Evolutionary conservation across 2,797 vertebrate genomes (phyloP).

Genomic region (Rousettus madagascariensis): DNA sequence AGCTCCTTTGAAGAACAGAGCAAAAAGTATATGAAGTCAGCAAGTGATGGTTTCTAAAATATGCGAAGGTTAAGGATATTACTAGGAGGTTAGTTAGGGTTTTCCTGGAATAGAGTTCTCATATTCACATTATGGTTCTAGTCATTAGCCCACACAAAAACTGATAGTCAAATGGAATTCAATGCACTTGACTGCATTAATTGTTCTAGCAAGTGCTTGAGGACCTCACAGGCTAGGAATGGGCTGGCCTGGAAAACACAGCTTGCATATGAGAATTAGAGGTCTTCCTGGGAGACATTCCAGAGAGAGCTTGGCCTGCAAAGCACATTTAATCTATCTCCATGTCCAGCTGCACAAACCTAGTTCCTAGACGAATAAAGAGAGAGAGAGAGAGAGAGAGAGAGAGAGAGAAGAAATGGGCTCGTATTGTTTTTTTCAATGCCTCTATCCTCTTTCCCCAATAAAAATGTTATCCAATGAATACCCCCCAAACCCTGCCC

Average conservation of each 20-base stretch:
- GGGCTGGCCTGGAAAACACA: neutral
- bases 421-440: neutral
- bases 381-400: neutral
- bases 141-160: neutral
- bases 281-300: neutral
- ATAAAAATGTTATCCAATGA: neutral
- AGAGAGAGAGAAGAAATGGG: neutral
- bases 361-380: neutral
- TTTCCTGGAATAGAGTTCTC: neutral
- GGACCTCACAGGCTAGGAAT: neutral
- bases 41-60: conserved; percentile 3
- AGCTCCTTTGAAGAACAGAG: neutral
- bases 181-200: neutral
- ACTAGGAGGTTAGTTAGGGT: neutral
- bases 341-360: neutral
- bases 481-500: neutral
- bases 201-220: neutral
- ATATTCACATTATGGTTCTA: neutral
- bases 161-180: neutral
- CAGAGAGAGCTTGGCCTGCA: neutral
- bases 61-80: neutral
- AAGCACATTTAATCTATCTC: neutral
- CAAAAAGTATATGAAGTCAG: neutral
- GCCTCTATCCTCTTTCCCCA: neutral
- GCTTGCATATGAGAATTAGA: neutral